Conservation (phyloP, 92 coral and sea anemone genomes). For the Epizoanthus illoricatus region DNA sequence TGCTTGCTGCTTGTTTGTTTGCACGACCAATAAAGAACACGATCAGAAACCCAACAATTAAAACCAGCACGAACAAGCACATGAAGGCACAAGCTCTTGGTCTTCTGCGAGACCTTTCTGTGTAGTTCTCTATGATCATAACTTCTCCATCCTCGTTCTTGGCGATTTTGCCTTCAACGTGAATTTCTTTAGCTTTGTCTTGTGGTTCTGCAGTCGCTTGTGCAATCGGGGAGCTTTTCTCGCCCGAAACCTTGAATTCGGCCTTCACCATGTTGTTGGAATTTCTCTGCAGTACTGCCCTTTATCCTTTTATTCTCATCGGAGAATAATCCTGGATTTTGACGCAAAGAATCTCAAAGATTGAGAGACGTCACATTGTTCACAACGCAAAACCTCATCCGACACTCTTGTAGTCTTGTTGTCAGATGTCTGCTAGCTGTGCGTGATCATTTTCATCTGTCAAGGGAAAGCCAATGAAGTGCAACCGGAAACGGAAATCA, state of each 20-base stretch:
- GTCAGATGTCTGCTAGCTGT: slow-evolving; percentile 25
- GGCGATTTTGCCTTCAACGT: slow-evolving; percentile 34
- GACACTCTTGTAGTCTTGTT: slow-evolving; percentile 22
- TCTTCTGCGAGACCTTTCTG: slow-evolving; percentile 54
- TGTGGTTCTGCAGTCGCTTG: slow-evolving; percentile 13
- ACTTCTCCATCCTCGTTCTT: slow-evolving; percentile 63
- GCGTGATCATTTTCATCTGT: slow-evolving; percentile 40
- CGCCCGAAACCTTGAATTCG: slow-evolving; percentile 48
- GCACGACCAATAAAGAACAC: slow-evolving; percentile 67
- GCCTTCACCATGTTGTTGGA: slow-evolving; percentile 71
- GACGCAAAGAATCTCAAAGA: slow-evolving; percentile 5
- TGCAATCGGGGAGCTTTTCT: slow-evolving; percentile 54
- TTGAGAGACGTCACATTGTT: slow-evolving; percentile 26
- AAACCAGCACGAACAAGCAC: slow-evolving; percentile 63
- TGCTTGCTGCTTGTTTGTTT: slow-evolving; percentile 7
- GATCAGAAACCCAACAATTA: slow-evolving; percentile 77
- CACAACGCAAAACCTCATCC: background rate
- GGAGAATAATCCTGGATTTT: slow-evolving; percentile 17
- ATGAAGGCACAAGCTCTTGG: slow-evolving; percentile 75
- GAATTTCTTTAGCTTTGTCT: slow-evolving; percentile 5
- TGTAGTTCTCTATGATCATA: slow-evolving; percentile 55
- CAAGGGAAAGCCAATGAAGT: slow-evolving; percentile 42
- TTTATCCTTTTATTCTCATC: background rate
- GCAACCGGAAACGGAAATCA: slow-evolving; percentile 31
- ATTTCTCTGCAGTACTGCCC: background rate